Percentiles rank a stretch among this genome's conserved stretches.
Evolutionary conservation across 2,797 vertebrate genomes (phyloP).

Genomic region (Chloroceryle amazona): DNA sequence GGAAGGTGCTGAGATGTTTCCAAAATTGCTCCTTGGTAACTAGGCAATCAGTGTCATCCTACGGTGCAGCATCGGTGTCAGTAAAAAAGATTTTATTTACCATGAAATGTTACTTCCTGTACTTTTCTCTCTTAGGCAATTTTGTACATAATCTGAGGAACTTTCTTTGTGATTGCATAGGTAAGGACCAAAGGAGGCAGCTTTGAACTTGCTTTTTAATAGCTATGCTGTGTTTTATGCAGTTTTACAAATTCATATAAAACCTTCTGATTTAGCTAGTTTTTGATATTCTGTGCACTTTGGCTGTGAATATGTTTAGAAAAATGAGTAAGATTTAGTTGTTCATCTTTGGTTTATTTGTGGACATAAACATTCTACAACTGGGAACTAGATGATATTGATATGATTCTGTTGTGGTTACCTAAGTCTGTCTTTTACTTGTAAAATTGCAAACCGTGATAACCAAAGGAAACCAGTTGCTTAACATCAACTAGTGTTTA

Average conservation of each 20-base stretch:
- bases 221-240: not conserved
- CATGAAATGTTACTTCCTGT: not conserved
- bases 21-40: slow-evolving; percentile 16
- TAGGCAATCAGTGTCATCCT: not conserved
- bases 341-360: not conserved
- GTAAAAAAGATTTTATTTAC: slow-evolving; percentile 10
- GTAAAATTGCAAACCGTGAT: not conserved
- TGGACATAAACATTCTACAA: not conserved
- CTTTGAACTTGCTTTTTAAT: not conserved
- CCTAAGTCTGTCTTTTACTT: not conserved
- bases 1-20: not conserved
- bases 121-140: not conserved
- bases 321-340: not conserved
- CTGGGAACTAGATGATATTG: not conserved
- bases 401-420: not conserved
- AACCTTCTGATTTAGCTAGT: not conserved
- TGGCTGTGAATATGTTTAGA: not conserved
- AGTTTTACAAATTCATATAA: not conserved
- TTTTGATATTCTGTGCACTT: not conserved
- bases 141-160: not conserved
- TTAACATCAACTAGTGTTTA: not conserved
- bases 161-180: not conserved
- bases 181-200: not conserved
- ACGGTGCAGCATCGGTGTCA: not conserved
- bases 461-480: not conserved